These are phyloP conservation scores for Thalassoma bifasciatum DNA, from an alignment of 2,113 vertebrate genomes.

Conservation along the genomic window DNA sequence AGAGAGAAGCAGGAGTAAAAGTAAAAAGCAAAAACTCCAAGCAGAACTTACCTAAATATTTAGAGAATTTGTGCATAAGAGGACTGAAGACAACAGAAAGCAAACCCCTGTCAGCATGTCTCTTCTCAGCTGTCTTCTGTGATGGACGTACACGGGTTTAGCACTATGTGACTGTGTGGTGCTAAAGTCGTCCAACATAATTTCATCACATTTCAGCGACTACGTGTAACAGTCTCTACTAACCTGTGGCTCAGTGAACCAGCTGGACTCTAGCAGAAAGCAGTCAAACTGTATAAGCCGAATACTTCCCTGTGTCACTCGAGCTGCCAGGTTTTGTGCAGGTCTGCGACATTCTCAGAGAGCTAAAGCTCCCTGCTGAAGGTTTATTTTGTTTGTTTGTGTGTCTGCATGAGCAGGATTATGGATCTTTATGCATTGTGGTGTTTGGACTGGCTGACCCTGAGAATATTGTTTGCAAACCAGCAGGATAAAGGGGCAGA, in stretches of 20 bases:
- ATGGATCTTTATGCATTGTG: conserved; percentile 8
- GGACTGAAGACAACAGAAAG: conserved; percentile 27
- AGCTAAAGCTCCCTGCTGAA: conserved; percentile 16
- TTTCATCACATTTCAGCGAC: conserved; percentile 77
- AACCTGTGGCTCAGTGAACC: conserved; percentile 18
- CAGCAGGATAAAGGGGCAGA: conserved; percentile 31
- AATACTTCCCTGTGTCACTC: conserved; percentile 45
- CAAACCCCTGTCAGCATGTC: conserved; percentile 56
- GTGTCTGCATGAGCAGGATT: conserved; percentile 25
- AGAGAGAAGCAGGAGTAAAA: not conserved
- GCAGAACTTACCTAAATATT: not conserved
- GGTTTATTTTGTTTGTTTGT: conserved; percentile 30
- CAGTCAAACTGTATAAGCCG: conserved; percentile 26
- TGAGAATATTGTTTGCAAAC: conserved; percentile 54
- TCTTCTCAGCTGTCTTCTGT: conserved; percentile 29
- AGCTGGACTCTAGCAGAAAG: conserved; percentile 38
- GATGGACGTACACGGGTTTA: conserved; percentile 61
- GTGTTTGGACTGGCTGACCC: conserved; percentile 47
- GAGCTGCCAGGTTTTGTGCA: conserved; percentile 28
- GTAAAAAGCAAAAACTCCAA: conserved; percentile 19
- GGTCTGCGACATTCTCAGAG: conserved; percentile 31
- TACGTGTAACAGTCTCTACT: conserved; percentile 54
- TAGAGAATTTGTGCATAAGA: conserved; percentile 14
- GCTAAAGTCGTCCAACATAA: conserved; percentile 73
- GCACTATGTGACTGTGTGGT: conserved; percentile 71